Conservation (phyloP, 2,113 vertebrate genomes). For the Murina feae region DNA sequence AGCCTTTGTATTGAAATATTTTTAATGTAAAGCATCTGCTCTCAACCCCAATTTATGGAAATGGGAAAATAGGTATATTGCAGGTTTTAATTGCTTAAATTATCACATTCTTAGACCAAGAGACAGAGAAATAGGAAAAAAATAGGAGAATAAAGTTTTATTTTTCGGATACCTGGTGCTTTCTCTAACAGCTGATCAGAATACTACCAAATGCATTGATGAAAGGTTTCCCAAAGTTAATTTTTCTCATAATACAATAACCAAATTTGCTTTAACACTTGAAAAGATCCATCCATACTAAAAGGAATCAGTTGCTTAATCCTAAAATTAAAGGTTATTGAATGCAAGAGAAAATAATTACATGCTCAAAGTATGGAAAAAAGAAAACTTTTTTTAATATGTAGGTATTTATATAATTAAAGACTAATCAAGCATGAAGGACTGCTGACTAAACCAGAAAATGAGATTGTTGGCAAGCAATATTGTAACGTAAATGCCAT, state of each 20-base stretch:
- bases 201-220: constrained; percentile 78
- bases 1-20: background rate
- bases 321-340: constrained; percentile 89
- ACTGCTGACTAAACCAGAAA: constrained; percentile 99
- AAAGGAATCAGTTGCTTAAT: constrained; percentile 88
- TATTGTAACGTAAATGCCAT: constrained; percentile 91
- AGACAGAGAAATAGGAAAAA: background rate
- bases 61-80: background rate
- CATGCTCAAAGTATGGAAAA: constrained; percentile 87
- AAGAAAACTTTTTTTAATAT: constrained; percentile 85
- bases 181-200: constrained; percentile 69
- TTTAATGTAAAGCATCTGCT: background rate
- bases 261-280: constrained; percentile 87
- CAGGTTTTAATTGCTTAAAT: background rate
- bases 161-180: constrained; percentile 69
- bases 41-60: background rate
- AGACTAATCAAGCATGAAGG: constrained; percentile 93
- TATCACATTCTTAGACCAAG: background rate
- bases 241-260: constrained; percentile 84
- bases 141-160: constrained; percentile 52
- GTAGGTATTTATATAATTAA: constrained; percentile 91
- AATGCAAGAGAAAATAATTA: constrained; percentile 89
- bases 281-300: constrained; percentile 85
- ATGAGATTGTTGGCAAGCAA: constrained; percentile 98
- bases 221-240: constrained; percentile 83